These are phyloP conservation scores for Calosoma granatense DNA, from an alignment of 1,140 invertebrate genomes.

Conservation along the genomic window DNA sequence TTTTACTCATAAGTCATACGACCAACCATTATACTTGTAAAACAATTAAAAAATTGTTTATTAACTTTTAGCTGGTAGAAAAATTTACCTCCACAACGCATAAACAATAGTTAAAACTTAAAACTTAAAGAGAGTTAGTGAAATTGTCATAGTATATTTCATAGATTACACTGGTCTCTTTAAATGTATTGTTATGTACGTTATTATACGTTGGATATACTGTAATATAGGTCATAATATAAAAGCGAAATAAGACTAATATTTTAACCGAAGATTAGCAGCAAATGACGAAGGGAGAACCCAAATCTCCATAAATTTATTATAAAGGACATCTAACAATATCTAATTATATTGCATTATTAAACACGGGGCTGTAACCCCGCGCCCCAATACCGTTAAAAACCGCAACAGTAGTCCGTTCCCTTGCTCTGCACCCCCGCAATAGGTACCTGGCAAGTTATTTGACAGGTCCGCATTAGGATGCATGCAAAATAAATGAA, in stretches of 20 bases:
- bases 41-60: conserved; percentile 1
- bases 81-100: not conserved
- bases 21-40: not conserved
- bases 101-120: not conserved
- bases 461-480: no score
- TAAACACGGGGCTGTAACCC: not conserved
- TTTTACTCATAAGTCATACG: not conserved
- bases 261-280: not conserved
- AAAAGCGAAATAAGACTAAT: not conserved
- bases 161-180: not conserved
- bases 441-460: no score
- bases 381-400: not conserved
- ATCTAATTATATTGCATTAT: not conserved
- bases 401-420: not conserved
- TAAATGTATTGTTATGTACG: not conserved
- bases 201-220: not conserved
- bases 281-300: not conserved
- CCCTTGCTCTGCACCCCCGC: not conserved
- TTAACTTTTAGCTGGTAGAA: not conserved
- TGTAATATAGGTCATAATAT: not conserved
- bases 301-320: not conserved
- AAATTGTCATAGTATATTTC: not conserved
- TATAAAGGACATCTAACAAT: not conserved
- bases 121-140: not conserved
- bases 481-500: no score